phyloP scores from a whole-genome alignment of 2,888 invertebrate species.

The Empis stercorea region DNA sequence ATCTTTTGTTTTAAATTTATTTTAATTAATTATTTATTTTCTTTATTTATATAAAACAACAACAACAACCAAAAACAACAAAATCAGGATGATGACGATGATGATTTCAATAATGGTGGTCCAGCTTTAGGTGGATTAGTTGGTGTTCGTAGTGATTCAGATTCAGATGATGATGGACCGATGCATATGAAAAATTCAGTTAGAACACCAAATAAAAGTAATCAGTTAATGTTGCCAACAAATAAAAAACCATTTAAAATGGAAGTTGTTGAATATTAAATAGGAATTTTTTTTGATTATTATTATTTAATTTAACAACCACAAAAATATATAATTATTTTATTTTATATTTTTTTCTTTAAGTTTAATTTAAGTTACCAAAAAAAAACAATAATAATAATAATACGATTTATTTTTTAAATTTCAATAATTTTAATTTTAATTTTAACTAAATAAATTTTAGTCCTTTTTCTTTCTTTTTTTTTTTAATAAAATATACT shows the following conservation, averaged over 20 bases:
- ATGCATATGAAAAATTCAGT: slow-evolving; percentile 32
- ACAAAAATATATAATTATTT: too few species aligned
- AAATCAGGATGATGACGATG: slow-evolving; percentile 26
- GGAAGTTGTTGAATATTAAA: slow-evolving; percentile 44
- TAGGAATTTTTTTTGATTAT: slow-evolving; percentile 3
- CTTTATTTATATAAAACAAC: too few species aligned
- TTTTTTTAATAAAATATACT: too few species aligned
- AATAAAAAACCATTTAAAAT: slow-evolving; percentile 42
- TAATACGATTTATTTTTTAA: too few species aligned
- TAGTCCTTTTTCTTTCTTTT: too few species aligned
- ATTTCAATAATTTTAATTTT: too few species aligned
- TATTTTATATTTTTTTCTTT: too few species aligned
- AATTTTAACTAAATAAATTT: too few species aligned
- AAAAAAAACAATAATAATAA: too few species aligned
- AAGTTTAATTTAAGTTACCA: too few species aligned
- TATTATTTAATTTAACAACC: too few species aligned
- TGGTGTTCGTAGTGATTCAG: slow-evolving; percentile 32
- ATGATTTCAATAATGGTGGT: slow-evolving; percentile 38
- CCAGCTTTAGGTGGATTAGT: slow-evolving; percentile 34
- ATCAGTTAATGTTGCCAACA: slow-evolving; percentile 20
- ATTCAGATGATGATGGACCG: slow-evolving; percentile 39
- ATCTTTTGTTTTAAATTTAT: slow-evolving; percentile 7
- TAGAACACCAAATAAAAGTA: slow-evolving; percentile 5
- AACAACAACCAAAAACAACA: not conserved
- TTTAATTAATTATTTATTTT: slow-evolving; percentile 1